A percentile compares a stretch with the other conserved stretches of the same genome.
These are phyloP conservation scores for Asbolus verrucosus DNA, from an alignment of 1,140 invertebrate species.

Conservation along the genomic window DNA sequence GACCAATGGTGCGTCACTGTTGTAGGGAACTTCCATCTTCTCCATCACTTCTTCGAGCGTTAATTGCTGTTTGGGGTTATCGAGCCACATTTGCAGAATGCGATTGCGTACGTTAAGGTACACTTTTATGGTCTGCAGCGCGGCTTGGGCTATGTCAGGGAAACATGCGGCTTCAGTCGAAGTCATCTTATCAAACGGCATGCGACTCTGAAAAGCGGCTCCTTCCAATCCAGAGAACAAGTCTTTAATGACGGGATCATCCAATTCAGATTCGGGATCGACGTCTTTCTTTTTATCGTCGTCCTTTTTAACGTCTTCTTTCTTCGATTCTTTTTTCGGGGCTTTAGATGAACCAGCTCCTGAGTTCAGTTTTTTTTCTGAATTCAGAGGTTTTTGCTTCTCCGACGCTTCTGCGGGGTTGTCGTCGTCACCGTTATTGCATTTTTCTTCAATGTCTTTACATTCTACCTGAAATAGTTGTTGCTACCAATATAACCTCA, in stretches of 20 bases:
- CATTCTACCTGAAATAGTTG: slow-evolving; percentile 73
- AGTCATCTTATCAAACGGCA: slow-evolving; percentile 96
- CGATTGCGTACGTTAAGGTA: slow-evolving; percentile 95
- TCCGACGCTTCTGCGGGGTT: slow-evolving; percentile 74
- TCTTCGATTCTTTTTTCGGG: slow-evolving; percentile 65
- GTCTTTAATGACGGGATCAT: slow-evolving; percentile 64
- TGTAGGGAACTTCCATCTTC: slow-evolving; percentile 91
- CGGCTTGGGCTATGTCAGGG: slow-evolving; percentile 86
- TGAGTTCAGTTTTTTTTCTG: slow-evolving; percentile 63
- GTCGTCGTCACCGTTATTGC: slow-evolving; percentile 73
- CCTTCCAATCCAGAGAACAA: slow-evolving; percentile 82
- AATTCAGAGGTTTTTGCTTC: slow-evolving; percentile 69
- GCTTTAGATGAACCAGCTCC: slow-evolving; percentile 63
- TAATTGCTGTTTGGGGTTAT: slow-evolving; percentile 94
- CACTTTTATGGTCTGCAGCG: slow-evolving; percentile 87
- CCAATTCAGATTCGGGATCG: slow-evolving; percentile 65
- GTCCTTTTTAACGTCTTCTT: slow-evolving; percentile 66
- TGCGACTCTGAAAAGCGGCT: slow-evolving; percentile 91
- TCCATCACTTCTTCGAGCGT: slow-evolving; percentile 84
- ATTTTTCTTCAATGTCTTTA: slow-evolving; percentile 77
- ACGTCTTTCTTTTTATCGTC: slow-evolving; percentile 68
- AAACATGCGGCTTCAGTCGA: slow-evolving; percentile 94
- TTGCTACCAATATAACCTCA: slow-evolving; percentile 56
- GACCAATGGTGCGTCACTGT: slow-evolving; percentile 86
- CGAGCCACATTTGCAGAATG: slow-evolving; percentile 96